phyloP scores from a whole-genome alignment of 2,888 invertebrate species.

The Malthinus flaveolus region DNA sequence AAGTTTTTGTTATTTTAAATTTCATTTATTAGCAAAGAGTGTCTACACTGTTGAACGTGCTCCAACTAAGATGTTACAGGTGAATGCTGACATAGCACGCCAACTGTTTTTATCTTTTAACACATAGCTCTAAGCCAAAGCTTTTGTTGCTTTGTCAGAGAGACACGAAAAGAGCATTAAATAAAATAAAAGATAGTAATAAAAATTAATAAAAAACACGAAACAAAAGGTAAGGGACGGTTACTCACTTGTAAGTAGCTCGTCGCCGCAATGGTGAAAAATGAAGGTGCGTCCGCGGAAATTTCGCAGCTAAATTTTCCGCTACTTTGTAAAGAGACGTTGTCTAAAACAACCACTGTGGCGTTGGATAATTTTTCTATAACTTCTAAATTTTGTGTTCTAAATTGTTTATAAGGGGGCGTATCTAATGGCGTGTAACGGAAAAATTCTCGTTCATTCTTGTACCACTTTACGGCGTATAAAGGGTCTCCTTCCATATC shows the following conservation, averaged over 20 bases:
- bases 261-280: slow-evolving; percentile 48
- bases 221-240: not conserved
- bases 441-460: slow-evolving; percentile 66
- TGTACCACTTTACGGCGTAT: slow-evolving; percentile 73
- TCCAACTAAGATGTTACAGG: too few species aligned
- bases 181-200: too few species aligned
- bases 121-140: too few species aligned
- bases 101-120: too few species aligned
- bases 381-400: slow-evolving; percentile 64
- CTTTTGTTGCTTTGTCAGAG: too few species aligned
- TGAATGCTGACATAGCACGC: too few species aligned
- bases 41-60: too few species aligned
- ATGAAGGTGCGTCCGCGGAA: slow-evolving; percentile 52
- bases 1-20: too few species aligned
- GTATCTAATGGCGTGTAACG: slow-evolving; percentile 63
- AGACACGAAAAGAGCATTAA: too few species aligned
- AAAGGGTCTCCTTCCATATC: slow-evolving; percentile 68
- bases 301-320: slow-evolving; percentile 52
- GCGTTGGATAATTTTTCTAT: slow-evolving; percentile 58
- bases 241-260: slow-evolving; percentile 62
- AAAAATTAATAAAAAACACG: not conserved
- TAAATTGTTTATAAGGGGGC: slow-evolving; percentile 67
- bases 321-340: slow-evolving; percentile 47
- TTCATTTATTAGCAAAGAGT: too few species aligned
- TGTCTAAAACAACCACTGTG: slow-evolving; percentile 47